Conservation (phyloP, 2,113 vertebrate genomes). For the Chionis minor region DNA sequence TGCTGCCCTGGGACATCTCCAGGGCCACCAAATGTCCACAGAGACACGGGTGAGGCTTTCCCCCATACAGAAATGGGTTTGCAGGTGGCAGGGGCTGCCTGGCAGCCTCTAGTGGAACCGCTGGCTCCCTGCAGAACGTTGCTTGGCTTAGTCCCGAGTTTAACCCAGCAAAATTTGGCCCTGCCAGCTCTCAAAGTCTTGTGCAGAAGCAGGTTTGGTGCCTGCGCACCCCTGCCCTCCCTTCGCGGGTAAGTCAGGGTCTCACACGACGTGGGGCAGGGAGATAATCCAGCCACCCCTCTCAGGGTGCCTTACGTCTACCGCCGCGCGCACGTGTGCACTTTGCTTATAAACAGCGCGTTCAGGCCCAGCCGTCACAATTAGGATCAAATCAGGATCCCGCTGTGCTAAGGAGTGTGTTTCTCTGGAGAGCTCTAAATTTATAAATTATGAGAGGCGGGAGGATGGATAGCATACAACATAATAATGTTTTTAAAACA, state of each 20-base stretch:
- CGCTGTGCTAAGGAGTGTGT: not conserved
- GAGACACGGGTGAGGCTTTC: not conserved
- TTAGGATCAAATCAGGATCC: not conserved
- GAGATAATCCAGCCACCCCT: fast-evolving
- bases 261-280: not conserved
- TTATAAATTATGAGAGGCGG: not conserved
- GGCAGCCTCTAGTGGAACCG: not conserved
- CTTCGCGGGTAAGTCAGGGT: not conserved
- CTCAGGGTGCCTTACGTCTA: not conserved
- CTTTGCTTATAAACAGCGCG: not conserved
- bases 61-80: not conserved
- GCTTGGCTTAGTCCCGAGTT: not conserved
- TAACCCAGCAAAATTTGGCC: not conserved
- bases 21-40: not conserved
- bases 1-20: not conserved
- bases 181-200: not conserved
- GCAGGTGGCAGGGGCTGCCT: not conserved
- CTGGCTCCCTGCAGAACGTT: not conserved
- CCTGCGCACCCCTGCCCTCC: not conserved
- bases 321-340: fast-evolving
- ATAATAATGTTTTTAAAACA: not conserved
- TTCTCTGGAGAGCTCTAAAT: not conserved
- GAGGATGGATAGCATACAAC: not conserved
- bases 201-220: not conserved
- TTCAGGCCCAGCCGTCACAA: not conserved